These are phyloP conservation scores for Macropodus opercularis DNA, from an alignment of 2,797 vertebrate genomes.

Conservation along the genomic window DNA sequence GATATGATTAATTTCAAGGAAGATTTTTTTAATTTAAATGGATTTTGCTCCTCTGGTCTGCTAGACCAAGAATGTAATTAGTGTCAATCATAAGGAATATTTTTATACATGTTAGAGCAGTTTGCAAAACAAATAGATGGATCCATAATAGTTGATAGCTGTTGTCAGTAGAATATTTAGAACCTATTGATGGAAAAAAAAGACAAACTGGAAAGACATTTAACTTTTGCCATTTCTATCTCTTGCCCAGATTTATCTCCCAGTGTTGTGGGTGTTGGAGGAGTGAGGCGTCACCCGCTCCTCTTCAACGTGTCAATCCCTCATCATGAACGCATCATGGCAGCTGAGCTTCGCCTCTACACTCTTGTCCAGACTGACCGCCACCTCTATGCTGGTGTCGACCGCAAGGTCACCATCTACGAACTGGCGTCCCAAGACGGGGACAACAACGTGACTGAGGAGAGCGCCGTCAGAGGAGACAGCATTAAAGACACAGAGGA, in stretches of 20 bases:
- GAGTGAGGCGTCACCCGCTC: constrained; percentile 89
- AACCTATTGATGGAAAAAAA: too few species aligned
- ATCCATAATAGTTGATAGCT: background rate
- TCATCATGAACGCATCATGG: constrained; percentile 90
- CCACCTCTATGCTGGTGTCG: constrained; percentile 86
- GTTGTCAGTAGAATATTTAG: background rate
- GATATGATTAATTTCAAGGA: background rate
- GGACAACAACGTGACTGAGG: constrained; percentile 53
- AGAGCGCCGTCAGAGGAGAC: constrained; percentile 27
- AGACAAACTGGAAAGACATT: constrained; percentile 4
- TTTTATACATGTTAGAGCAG: background rate
- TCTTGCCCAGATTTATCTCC: constrained; percentile 84
- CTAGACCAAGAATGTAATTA: background rate
- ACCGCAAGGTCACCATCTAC: constrained; percentile 91
- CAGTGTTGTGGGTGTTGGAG: constrained; percentile 77
- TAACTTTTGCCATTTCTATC: constrained; percentile 3
- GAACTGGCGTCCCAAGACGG: constrained; percentile 75
- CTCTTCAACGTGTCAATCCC: constrained; percentile 96
- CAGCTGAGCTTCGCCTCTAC: constrained; percentile 93
- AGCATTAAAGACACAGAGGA: constrained; percentile 39
- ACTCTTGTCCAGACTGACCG: constrained; percentile 90
- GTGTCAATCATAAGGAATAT: background rate
- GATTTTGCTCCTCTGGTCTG: background rate
- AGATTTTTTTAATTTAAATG: constrained; percentile 2
- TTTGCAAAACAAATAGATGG: background rate